Conservation (phyloP, 2,797 vertebrate species). For the Hypotaenidia okinawae region DNA sequence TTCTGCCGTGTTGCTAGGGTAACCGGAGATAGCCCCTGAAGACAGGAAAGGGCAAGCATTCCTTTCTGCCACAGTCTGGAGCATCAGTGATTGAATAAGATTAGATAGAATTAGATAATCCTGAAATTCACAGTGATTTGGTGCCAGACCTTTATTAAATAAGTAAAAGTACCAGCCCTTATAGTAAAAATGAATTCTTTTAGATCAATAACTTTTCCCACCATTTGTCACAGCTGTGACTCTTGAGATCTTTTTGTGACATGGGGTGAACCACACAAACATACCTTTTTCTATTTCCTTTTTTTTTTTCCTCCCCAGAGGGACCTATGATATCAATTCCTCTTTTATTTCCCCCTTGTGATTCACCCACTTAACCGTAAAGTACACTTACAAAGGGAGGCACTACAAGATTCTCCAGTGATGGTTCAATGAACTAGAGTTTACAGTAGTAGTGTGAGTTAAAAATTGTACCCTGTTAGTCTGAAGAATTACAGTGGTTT, state of each 20-base stretch:
- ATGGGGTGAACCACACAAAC: background rate
- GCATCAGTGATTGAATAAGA: conserved; percentile 76
- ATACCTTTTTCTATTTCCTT: background rate
- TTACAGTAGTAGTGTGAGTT: background rate
- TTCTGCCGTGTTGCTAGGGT: conserved; percentile 82
- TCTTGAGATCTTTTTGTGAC: conserved; percentile 15
- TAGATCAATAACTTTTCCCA: conserved; percentile 59
- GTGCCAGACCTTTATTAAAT: conserved; percentile 72
- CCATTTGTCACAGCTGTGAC: background rate
- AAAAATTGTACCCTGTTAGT: background rate
- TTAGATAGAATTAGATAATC: conserved; percentile 78
- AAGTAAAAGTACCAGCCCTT: conserved; percentile 65
- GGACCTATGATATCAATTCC: conserved; percentile 31
- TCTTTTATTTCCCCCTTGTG: conserved; percentile 53
- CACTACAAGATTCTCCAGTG: background rate
- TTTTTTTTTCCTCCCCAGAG: background rate
- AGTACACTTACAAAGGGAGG: background rate
- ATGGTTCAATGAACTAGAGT: background rate
- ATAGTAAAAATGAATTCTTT: conserved; percentile 61
- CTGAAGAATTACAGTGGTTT: rapidly evolving
- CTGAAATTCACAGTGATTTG: conserved; percentile 71
- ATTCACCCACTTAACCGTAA: conserved; percentile 46
- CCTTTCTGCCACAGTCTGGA: conserved; percentile 73
- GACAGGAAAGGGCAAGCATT: conserved; percentile 78
- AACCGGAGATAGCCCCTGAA: conserved; percentile 80